Evolutionary conservation across 1,140 invertebrate genomes (phyloP).

Genomic region (Drosophila bifasciata): DNA sequence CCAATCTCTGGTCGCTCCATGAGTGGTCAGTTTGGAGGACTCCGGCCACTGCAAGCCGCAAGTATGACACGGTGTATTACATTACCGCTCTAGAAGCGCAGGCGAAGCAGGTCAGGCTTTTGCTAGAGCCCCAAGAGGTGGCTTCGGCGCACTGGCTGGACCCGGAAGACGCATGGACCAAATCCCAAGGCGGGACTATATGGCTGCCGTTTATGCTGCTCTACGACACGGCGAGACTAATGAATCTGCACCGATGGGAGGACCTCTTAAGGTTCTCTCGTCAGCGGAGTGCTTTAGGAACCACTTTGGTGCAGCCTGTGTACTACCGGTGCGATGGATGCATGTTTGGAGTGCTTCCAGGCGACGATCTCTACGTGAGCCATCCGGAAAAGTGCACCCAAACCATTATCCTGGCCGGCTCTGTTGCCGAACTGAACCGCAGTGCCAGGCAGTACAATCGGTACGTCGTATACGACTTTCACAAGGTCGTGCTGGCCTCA

Average conservation of each 20-base stretch:
- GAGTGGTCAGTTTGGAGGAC: slow-evolving; percentile 95
- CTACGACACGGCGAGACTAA: slow-evolving; percentile 83
- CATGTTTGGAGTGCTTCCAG: slow-evolving; percentile 78
- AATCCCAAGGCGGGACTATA: slow-evolving; percentile 87
- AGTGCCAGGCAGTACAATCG: slow-evolving; percentile 65
- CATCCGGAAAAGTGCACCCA: slow-evolving; percentile 51
- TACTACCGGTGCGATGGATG: slow-evolving; percentile 79
- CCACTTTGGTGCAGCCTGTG: slow-evolving; percentile 84
- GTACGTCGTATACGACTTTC: slow-evolving; percentile 60
- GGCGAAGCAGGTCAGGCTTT: slow-evolving; percentile 30
- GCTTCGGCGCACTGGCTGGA: slow-evolving; percentile 53
- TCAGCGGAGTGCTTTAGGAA: slow-evolving; percentile 69
- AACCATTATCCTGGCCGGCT: slow-evolving; percentile 30
- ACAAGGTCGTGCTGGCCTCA: slow-evolving; percentile 49
- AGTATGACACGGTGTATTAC: slow-evolving; percentile 93
- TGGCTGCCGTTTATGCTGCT: slow-evolving; percentile 86
- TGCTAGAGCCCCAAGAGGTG: slow-evolving; percentile 66
- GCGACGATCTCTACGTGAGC: slow-evolving; percentile 80
- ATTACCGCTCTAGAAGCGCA: slow-evolving; percentile 86
- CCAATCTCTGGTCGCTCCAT: slow-evolving; percentile 91
- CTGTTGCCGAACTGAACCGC: slow-evolving; percentile 42
- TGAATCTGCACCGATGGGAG: slow-evolving; percentile 83
- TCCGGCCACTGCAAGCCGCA: slow-evolving; percentile 85
- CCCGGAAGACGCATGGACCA: slow-evolving; percentile 81
- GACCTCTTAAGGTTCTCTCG: slow-evolving; percentile 73